Evolutionary conservation across 1,140 invertebrate genomes (phyloP).

Genomic region (Hesperophylax magnus): DNA sequence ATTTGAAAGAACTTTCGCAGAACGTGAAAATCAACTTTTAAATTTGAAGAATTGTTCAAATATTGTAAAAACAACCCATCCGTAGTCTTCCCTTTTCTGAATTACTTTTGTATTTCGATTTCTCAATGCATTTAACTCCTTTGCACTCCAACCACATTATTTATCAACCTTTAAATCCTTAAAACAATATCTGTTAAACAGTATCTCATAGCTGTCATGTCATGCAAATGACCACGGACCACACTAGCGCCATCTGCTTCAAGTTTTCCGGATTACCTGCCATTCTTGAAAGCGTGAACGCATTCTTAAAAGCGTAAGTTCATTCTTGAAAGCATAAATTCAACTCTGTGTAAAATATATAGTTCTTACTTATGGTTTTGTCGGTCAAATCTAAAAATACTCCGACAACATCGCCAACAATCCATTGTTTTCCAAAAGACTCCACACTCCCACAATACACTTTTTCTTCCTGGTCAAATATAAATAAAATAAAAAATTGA

Average conservation of each 20-base stretch:
- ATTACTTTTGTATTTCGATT: too few relatives aligned
- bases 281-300: neutral
- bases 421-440: conserved; percentile 96
- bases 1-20: too few relatives aligned
- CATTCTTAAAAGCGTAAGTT: neutral
- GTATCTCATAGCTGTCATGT: neutral
- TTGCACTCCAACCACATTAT: neutral
- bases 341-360: neutral
- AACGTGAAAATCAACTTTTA: too few relatives aligned
- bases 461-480: conserved; percentile 89
- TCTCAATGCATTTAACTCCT: neutral
- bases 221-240: neutral
- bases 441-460: conserved; percentile 89
- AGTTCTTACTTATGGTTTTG: conserved; percentile 91
- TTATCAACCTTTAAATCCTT: too few relatives aligned
- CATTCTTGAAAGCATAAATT: neutral
- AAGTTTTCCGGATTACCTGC: too few relatives aligned
- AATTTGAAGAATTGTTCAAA: too few relatives aligned
- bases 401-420: conserved; percentile 93
- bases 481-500: conserved; percentile 44
- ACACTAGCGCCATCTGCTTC: neutral
- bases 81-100: too few relatives aligned
- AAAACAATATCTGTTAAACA: neutral
- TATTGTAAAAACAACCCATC: too few relatives aligned
- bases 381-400: conserved; percentile 97